Base-by-base conservation (phyloP, 2,113 vertebrate species). In the Aptenodytes forsteri region DNA sequence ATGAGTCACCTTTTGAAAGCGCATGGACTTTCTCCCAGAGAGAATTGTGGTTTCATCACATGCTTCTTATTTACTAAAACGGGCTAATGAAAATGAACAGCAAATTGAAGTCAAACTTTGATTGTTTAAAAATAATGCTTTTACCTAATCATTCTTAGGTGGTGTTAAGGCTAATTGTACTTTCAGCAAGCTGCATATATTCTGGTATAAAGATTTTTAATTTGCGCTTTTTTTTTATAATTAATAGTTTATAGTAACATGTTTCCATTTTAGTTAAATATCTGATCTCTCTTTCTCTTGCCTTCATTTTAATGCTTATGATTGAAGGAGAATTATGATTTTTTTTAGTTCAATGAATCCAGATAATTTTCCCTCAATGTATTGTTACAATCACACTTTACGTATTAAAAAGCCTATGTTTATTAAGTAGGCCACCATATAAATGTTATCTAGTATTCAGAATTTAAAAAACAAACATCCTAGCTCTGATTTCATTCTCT, bases 181-280 rank as follows among this genome's bases (percentile, higher is more conserved):
- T 71, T 76, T 88, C 77, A 89, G 67, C 49, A 97, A 95, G 61
- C 55, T 75, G 27, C 52, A 91, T 92, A 78, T 77, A 83, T 47
- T 84, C 76, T 87, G 32, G 47, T 93, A 89, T 36, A 46, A 8
- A 47, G 25, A 93, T 83, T 94, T 96, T 72, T 70, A 91, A 85
- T 87, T 90, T 92, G n/a, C 84, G 77, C 3, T 19, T 44, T 47
- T 52, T 32, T 61, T 61, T 76, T 26, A 34, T 29, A 42, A 46
- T 29, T 40, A 58, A 59, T 27, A 52, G 5, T 62, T 59, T 54
- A 64, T 26, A 71, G 10, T 25, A 42, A 67, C 21, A 34, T 56
- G 12, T 3, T 34, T 55, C 7, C 9, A 25, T 76, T 82, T 76
- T 40, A 46, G 77, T 79, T 55, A 83, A 72, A 42, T 56, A 46